A percentile compares a stretch with the other conserved stretches of the same genome.
Conservation (phyloP, 2,797 vertebrate genomes). For the Thalassophryne amazonica region DNA sequence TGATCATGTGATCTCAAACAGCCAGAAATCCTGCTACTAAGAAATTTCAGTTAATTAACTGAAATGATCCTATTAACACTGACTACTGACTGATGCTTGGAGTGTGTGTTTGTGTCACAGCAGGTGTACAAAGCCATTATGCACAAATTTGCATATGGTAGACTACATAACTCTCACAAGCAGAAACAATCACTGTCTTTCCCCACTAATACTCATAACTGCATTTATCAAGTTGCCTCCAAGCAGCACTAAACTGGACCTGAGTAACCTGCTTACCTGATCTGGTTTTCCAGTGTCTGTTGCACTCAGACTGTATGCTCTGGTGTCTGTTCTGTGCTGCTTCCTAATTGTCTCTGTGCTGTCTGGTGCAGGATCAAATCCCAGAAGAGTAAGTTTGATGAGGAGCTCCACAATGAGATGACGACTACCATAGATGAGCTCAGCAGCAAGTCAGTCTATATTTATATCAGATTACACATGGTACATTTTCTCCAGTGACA, state of each 20-base stretch:
- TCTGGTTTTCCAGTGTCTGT: slow-evolving; percentile 45
- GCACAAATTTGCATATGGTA: slow-evolving; percentile 53
- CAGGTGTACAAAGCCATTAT: too few species aligned
- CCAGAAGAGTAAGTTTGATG: slow-evolving; percentile 92
- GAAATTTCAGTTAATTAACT: slow-evolving; percentile 31
- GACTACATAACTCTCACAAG: slow-evolving; percentile 19
- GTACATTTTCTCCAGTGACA: not conserved
- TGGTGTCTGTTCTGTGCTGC: slow-evolving; percentile 5
- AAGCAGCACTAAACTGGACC: slow-evolving; percentile 42
- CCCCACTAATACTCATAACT: slow-evolving; percentile 58
- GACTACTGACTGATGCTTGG: slow-evolving; percentile 42
- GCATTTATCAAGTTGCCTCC: slow-evolving; percentile 45
- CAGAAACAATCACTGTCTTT: slow-evolving; percentile 27
- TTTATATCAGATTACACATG: not conserved
- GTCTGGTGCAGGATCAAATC: slow-evolving; percentile 83
- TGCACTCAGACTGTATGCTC: slow-evolving; percentile 15
- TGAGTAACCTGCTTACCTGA: slow-evolving; percentile 62
- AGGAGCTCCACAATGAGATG: slow-evolving; percentile 93
- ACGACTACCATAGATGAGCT: slow-evolving; percentile 93
- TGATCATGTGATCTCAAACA: slow-evolving; percentile 22
- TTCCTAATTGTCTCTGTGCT: slow-evolving; percentile 44
- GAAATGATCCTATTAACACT: slow-evolving; percentile 49
- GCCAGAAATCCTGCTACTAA: slow-evolving; percentile 17
- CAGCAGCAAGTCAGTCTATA: slow-evolving; percentile 83
- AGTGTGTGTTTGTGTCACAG: slow-evolving; percentile 49